phyloP scores from a whole-genome alignment of 2,888 invertebrate species.

The Sarcophaga variegata region DNA sequence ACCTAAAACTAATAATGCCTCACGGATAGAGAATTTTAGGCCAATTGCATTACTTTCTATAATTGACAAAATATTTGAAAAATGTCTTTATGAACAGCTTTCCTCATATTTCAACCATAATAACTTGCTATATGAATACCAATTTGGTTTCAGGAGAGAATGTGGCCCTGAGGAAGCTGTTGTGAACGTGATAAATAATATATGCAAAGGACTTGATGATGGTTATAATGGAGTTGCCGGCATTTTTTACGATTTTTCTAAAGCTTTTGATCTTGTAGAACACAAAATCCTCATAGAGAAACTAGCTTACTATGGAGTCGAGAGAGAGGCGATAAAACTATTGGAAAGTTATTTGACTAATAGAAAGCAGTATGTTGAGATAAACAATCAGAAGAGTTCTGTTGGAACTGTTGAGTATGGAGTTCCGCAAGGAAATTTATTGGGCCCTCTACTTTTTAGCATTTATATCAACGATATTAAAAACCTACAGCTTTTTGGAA shows the following conservation, averaged over 20 bases:
- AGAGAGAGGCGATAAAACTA: background rate
- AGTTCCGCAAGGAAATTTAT: constrained; percentile 6
- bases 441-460: background rate
- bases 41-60: too few relatives aligned
- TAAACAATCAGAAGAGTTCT: background rate
- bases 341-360: background rate
- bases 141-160: constrained; percentile 31
- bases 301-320: background rate
- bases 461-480: constrained; percentile 23
- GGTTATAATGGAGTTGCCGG: constrained; percentile 5
- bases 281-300: background rate
- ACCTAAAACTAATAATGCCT: too few relatives aligned
- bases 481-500: background rate
- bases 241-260: constrained; percentile 1
- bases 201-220: constrained; percentile 2
- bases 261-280: background rate
- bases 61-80: too few relatives aligned
- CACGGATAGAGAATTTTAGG: too few relatives aligned
- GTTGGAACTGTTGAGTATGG: constrained; percentile 16
- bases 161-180: constrained; percentile 37
- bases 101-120: too few relatives aligned
- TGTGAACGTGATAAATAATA: constrained; percentile 12
- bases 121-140: constrained; percentile 4
- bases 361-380: background rate
- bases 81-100: too few relatives aligned